Conservation (phyloP, 2,888 invertebrate species). For the Dastarcus helophoroides region DNA sequence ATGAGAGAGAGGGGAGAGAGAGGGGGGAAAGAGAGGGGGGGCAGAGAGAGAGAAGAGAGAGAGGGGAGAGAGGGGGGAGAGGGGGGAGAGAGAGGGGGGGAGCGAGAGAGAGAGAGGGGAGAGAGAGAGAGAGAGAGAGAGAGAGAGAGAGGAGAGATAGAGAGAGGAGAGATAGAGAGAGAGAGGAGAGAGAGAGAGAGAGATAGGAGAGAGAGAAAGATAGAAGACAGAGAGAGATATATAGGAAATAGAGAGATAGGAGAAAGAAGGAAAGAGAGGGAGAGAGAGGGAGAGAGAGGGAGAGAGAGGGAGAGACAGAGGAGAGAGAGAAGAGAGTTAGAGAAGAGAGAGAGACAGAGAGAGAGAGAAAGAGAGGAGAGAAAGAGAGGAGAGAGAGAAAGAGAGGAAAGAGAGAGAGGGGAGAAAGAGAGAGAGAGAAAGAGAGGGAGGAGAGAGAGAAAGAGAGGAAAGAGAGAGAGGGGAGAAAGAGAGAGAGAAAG, state of each 20-base stretch:
- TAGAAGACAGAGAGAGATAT: too few species aligned
- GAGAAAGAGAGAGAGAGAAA: too few species aligned
- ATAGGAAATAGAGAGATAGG: conserved; percentile 7
- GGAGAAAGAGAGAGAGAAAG: too few species aligned
- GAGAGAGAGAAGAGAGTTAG: too few species aligned
- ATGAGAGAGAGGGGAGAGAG: conserved; percentile 6
- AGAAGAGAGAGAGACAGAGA: conserved; percentile 9
- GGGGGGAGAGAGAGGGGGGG: conserved; percentile 7
- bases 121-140: conserved; percentile 8
- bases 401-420: too few species aligned
- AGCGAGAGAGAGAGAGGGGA: too few species aligned
- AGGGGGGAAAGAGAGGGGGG: conserved; percentile 5
- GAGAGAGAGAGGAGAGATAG: conserved; percentile 13
- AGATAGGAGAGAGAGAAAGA: too few species aligned
- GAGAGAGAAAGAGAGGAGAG: conserved; percentile 10
- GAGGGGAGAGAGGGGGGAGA: conserved; percentile 10
- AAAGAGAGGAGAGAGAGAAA: too few species aligned
- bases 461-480: too few species aligned
- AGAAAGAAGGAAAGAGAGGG: conserved; percentile 7
- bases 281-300: conserved; percentile 11
- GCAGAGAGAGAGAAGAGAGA: conserved; percentile 4
- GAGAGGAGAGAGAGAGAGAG: too few species aligned
- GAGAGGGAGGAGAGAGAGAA: too few species aligned
- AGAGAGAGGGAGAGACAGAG: conserved; percentile 13
- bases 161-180: too few species aligned